phyloP scores from a whole-genome alignment of 2,888 invertebrate species.

The Agonopterix subpropinquella region DNA sequence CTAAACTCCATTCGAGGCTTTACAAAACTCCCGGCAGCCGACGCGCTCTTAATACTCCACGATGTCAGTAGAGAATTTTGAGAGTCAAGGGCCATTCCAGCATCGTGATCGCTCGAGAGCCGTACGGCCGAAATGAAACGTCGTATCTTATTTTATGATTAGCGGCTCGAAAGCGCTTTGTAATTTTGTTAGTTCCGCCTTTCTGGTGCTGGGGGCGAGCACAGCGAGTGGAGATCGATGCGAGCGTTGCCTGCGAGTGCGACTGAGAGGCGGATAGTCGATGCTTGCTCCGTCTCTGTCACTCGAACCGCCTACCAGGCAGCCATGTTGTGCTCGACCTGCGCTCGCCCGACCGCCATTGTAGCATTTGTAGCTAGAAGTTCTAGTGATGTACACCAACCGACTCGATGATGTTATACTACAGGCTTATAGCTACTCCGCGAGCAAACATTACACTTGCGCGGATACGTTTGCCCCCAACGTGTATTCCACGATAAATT shows the following conservation, averaged over 20 bases:
- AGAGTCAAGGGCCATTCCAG: constrained; percentile 74
- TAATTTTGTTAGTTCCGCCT: constrained; percentile 77
- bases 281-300: constrained; percentile 53
- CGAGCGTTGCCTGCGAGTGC: constrained; percentile 64
- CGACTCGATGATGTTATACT: constrained; percentile 51
- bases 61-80: constrained; percentile 70
- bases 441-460: not conserved
- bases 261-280: constrained; percentile 48
- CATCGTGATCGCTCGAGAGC: constrained; percentile 72
- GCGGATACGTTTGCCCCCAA: too few relatives aligned
- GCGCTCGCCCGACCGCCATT: constrained; percentile 75
- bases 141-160: constrained; percentile 77
- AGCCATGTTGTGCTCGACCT: constrained; percentile 76
- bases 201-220: constrained; percentile 75
- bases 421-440: constrained; percentile 7
- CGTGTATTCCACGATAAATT: too few relatives aligned
- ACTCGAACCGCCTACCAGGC: constrained; percentile 73
- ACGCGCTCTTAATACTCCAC: constrained; percentile 59
- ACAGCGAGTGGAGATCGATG: constrained; percentile 73
- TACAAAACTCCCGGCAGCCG: constrained; percentile 45
- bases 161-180: constrained; percentile 76
- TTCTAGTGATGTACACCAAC: constrained; percentile 55
- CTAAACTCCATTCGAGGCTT: constrained; percentile 48
- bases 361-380: constrained; percentile 61
- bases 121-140: constrained; percentile 75